Evolutionary conservation across 2,113 vertebrate genomes (phyloP).

Genomic region (Spea bombifrons): DNA sequence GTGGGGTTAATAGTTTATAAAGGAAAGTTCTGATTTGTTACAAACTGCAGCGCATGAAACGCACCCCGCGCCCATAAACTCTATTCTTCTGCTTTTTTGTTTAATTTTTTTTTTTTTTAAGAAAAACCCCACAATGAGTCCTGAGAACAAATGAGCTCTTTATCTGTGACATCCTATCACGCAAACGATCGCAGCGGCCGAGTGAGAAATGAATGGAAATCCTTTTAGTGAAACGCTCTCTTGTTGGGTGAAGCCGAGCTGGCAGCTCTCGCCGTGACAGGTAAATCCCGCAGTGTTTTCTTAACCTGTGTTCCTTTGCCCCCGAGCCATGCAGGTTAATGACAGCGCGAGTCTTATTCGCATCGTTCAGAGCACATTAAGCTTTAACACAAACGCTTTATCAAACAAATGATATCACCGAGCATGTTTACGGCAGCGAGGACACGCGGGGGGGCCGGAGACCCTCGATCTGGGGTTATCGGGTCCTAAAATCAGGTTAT

Average conservation of each 20-base stretch:
- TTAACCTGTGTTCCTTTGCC: slow-evolving; percentile 42
- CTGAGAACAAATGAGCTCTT: slow-evolving; percentile 14
- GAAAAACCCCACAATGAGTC: neutral
- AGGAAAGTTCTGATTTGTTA: too few species aligned
- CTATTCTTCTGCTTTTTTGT: too few species aligned
- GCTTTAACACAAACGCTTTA: slow-evolving; percentile 28
- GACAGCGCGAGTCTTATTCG: slow-evolving; percentile 5
- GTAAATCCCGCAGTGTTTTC: slow-evolving; percentile 43
- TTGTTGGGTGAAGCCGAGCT: slow-evolving; percentile 19
- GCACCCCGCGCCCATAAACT: too few species aligned
- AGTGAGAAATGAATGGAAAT: slow-evolving; percentile 36
- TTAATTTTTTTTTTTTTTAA: too few species aligned
- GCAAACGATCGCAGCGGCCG: neutral
- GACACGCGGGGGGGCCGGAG: too few species aligned
- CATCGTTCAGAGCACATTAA: slow-evolving; percentile 16
- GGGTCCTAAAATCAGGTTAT: too few species aligned
- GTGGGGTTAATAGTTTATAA: too few species aligned
- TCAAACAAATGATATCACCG: slow-evolving; percentile 32
- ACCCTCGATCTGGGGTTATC: too few species aligned
- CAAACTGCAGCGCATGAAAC: too few species aligned
- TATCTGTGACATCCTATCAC: slow-evolving; percentile 16
- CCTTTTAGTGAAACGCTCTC: slow-evolving; percentile 44
- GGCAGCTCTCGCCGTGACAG: slow-evolving; percentile 31
- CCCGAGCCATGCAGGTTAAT: slow-evolving; percentile 18
- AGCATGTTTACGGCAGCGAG: neutral